Evolutionary conservation across 2,888 invertebrate genomes (phyloP).

Genomic region (Barypeithes pellucidus): DNA sequence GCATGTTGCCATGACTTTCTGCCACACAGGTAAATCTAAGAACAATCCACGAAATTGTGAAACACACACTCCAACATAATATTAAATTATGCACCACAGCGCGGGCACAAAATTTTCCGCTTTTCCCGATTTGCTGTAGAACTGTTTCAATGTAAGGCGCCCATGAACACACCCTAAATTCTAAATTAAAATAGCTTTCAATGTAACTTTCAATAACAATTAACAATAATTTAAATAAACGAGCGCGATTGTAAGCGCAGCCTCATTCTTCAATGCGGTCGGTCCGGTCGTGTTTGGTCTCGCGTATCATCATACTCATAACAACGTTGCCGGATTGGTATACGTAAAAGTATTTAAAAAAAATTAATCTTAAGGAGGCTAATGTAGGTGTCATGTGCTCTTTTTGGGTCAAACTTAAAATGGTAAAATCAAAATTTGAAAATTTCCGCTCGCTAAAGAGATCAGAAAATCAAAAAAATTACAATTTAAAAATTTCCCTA

Average conservation of each 20-base stretch:
- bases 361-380: too few species aligned
- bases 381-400: too few species aligned
- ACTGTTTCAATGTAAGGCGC: conserved; percentile 11
- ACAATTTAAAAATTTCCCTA: too few species aligned
- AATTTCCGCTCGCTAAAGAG: too few species aligned
- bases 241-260: conserved; percentile 43
- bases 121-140: conserved; percentile 19
- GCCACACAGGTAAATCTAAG: conserved; percentile 28
- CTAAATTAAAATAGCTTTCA: conserved; percentile 49
- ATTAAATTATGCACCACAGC: background rate
- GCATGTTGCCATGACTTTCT: conserved; percentile 66
- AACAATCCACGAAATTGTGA: conserved; percentile 28
- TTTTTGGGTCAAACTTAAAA: too few species aligned
- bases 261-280: conserved; percentile 41
- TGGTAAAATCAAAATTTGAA: too few species aligned
- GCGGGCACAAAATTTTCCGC: conserved; percentile 4
- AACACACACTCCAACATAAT: conserved; percentile 20
- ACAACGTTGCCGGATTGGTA: conserved; percentile 29
- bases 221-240: conserved; percentile 54
- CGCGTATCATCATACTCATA: background rate
- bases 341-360: conserved; percentile 12
- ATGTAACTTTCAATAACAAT: conserved; percentile 53
- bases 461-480: too few species aligned
- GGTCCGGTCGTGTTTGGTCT: conserved; percentile 14
- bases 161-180: conserved; percentile 51